Percentiles rank a stretch among this genome's conserved stretches.
Evolutionary conservation across 2,113 vertebrate genomes (phyloP).

Genomic region (Zootoca vivipara): DNA sequence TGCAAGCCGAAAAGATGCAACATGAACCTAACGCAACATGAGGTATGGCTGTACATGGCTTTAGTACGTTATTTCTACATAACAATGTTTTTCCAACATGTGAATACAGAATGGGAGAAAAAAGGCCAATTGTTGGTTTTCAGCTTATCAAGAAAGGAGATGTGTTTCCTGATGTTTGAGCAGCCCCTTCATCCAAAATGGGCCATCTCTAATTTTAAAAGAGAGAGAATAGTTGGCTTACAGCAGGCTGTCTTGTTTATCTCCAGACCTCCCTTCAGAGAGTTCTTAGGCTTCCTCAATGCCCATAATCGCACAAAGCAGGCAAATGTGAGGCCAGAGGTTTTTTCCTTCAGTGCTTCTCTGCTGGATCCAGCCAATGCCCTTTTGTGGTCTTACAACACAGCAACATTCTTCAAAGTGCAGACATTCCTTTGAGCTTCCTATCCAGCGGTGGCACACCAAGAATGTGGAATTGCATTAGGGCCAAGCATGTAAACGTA

Average conservation of each 20-base stretch:
- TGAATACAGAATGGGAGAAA: neutral
- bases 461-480: neutral
- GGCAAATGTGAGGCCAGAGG: conserved; percentile 12
- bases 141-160: neutral
- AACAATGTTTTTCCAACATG: neutral
- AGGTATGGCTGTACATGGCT: too few relatives aligned
- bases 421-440: conserved; percentile 30
- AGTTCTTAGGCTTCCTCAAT: neutral
- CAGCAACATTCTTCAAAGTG: neutral
- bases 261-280: neutral
- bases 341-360: conserved; percentile 10
- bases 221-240: neutral
- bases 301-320: neutral
- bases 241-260: neutral
- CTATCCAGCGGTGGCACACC: neutral
- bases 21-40: too few relatives aligned
- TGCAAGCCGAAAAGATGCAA: too few relatives aligned
- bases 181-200: neutral
- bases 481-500: neutral
- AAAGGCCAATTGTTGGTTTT: neutral
- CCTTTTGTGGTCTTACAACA: neutral
- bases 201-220: neutral
- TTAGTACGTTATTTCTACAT: neutral
- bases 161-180: neutral
- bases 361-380: neutral